Conservation (phyloP, 2,888 invertebrate genomes). For the Dendrolimus pini region DNA sequence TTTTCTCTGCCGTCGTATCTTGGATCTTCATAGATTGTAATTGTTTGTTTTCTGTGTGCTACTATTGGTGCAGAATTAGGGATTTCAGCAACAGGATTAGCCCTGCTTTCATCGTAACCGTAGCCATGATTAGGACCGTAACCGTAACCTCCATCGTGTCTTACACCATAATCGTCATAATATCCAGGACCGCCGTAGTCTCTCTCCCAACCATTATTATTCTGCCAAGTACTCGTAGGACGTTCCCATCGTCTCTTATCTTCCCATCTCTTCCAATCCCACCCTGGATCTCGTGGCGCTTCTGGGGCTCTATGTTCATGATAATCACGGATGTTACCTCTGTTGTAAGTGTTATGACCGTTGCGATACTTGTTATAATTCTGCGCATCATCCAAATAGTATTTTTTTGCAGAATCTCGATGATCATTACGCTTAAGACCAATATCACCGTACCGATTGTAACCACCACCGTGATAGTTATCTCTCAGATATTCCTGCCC, state of each 20-base stretch:
- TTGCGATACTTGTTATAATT: constrained; percentile 59
- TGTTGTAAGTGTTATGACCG: constrained; percentile 51
- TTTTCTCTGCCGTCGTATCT: constrained; percentile 58
- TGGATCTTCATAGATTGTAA: constrained; percentile 72
- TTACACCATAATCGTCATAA: constrained; percentile 56
- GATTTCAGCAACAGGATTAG: constrained; percentile 46
- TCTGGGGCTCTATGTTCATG: constrained; percentile 43
- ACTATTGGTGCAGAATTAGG: constrained; percentile 55
- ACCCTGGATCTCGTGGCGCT: constrained; percentile 23
- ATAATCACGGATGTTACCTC: constrained; percentile 49
- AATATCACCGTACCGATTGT: constrained; percentile 54
- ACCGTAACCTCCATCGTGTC: constrained; percentile 60
- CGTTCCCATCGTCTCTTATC: constrained; percentile 23
- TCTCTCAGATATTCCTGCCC: constrained; percentile 56
- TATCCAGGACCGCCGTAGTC: constrained; percentile 60
- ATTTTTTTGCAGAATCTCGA: constrained; percentile 63
- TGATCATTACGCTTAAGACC: constrained; percentile 55
- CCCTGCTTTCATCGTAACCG: constrained; percentile 54
- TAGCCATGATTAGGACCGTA: constrained; percentile 57
- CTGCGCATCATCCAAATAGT: constrained; percentile 59
- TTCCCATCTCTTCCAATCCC: constrained; percentile 22
- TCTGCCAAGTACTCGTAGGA: constrained; percentile 27
- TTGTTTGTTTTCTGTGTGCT: constrained; percentile 65
- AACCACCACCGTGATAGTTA: constrained; percentile 53
- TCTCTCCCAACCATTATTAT: constrained; percentile 36